Base-by-base conservation (phyloP, 2,888 invertebrate genomes). In the Lamproptera curius region DNA sequence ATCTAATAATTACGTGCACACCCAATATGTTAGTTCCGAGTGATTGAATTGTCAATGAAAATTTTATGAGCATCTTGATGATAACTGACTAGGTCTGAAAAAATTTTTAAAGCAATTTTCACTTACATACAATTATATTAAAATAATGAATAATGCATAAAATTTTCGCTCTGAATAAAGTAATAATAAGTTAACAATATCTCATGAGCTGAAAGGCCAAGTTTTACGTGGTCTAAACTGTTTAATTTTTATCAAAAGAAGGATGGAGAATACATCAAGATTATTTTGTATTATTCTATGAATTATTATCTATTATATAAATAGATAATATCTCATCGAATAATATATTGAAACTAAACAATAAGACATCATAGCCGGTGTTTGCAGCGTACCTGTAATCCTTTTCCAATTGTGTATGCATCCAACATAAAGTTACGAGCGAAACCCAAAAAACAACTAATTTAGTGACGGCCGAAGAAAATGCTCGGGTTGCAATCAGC, bases 401-500 rank as follows among this genome's bases (percentile, higher is more conserved):
- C 10, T 10, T 28, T 28, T 10, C 6, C 28, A 28, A 28, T 28
- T 28, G 3, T 10, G 28, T 28, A 5, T 28, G 10, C 28, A n/a
- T 28, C 6, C 31, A 28, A 39, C 16, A 11, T 10, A 67, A 67
- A 65, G 51, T 61, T 10, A 58, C 47, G 59, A 65, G 65, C 56
- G 60, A 53, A 64, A 57, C 55, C 75, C 70, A 75, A 77, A 81
- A 75, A 71, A 67, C 67, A 67, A 70, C 67, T 78, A 69, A 79
- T 78, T 78, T 76, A 71, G 67, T 73, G 70, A 72, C 67, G 67
- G 59, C 70, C 62, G 66, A 74, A 73, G 72, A 76, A 48, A 79
- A 72, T 73, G 66, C 73, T 73, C 64, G 68, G 63, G 57, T 67
- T 73, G 73, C 81, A 78, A 82, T 83, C 74, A 82, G 71, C 70